Conservation (phyloP, 2,888 invertebrate species). For the Poecilobothrus nobilitatus region DNA sequence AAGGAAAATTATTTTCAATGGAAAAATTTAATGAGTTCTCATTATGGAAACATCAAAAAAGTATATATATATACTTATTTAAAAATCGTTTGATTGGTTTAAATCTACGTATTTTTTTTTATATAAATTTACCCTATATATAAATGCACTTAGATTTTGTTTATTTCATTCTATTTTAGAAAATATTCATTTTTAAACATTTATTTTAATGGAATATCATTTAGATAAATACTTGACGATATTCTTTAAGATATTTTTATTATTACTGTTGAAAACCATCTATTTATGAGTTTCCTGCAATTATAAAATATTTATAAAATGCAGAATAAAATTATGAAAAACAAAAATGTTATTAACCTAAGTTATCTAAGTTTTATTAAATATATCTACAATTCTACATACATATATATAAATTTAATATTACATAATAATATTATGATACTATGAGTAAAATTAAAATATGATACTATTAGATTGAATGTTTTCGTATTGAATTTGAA, state of each 20-base stretch:
- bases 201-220: constrained; percentile 6
- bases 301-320: background rate
- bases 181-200: background rate
- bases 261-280: background rate
- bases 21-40: background rate
- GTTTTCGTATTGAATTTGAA: too few relatives aligned
- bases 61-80: background rate
- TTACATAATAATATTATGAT: too few relatives aligned
- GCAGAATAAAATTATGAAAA: background rate
- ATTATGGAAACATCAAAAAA: constrained; percentile 4
- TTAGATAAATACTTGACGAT: constrained; percentile 4
- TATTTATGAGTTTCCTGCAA: background rate
- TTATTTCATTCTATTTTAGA: background rate
- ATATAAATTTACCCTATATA: background rate
- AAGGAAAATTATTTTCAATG: background rate
- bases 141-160: background rate
- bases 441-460: too few relatives aligned
- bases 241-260: background rate
- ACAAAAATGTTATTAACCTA: background rate
- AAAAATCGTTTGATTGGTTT: background rate
- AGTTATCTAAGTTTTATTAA: too few relatives aligned
- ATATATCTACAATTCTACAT: too few relatives aligned
- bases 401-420: too few relatives aligned
- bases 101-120: background rate
- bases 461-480: too few relatives aligned